These are phyloP conservation scores for Polylopha cassiicola DNA, from an alignment of 2,888 invertebrate species.

Conservation along the genomic window DNA sequence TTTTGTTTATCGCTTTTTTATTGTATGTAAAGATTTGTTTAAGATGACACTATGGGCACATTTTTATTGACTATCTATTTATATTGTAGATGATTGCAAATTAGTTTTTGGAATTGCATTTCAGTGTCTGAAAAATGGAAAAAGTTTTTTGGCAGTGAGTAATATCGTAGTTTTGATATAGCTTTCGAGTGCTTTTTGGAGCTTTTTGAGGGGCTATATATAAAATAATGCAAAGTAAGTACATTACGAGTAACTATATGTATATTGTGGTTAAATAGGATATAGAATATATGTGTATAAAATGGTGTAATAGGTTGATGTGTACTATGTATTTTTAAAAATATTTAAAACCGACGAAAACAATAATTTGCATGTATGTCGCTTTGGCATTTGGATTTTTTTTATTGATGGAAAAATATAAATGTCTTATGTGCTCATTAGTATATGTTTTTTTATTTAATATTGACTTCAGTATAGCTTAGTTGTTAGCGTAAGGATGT, in stretches of 20 bases:
- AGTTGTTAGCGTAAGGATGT: too few relatives aligned
- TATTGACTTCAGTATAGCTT: too few relatives aligned
- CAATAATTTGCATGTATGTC: slow-evolving; percentile 14
- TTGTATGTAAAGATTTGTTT: slow-evolving; percentile 6
- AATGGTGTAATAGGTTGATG: too few relatives aligned
- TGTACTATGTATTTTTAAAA: too few relatives aligned
- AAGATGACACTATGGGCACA: slow-evolving; percentile 4
- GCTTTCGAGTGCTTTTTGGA: slow-evolving; percentile 36
- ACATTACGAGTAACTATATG: slow-evolving; percentile 17
- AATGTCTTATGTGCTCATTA: too few relatives aligned
- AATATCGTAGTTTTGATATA: slow-evolving; percentile 57
- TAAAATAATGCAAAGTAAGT: slow-evolving; percentile 19
- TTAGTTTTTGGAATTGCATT: slow-evolving; percentile 71
- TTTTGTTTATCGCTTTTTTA: slow-evolving; percentile 15
- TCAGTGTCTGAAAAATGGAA: slow-evolving; percentile 75
- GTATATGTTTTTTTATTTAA: too few relatives aligned
- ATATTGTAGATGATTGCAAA: slow-evolving; percentile 49
- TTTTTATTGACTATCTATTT: slow-evolving; percentile 28
- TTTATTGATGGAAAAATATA: slow-evolving; percentile 1
- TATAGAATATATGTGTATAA: slow-evolving; percentile 22
- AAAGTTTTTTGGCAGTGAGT: slow-evolving; percentile 75
- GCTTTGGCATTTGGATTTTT: slow-evolving; percentile 8
- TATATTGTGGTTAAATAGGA: slow-evolving; percentile 28
- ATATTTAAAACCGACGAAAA: too few relatives aligned
- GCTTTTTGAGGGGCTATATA: slow-evolving; percentile 9